Evolutionary conservation across 2,113 vertebrate species (phyloP), one percentile per base, ranked within the genome.

Genomic region (Chaenogobius annularis): DNA sequence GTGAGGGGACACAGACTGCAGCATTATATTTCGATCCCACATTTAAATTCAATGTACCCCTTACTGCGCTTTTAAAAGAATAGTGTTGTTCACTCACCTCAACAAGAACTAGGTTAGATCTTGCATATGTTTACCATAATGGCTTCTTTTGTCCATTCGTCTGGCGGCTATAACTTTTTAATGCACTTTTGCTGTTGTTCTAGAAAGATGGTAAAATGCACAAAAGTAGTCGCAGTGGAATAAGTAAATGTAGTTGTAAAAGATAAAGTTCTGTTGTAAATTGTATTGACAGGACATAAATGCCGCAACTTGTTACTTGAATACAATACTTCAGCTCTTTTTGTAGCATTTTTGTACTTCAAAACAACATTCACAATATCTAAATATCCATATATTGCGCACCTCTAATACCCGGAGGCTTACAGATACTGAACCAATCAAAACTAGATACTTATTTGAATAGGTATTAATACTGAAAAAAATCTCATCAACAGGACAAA

Each of bases 121-220:
- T 85, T 89, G 90, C 85, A 91, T 92, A 88, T 86, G 83, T 89
- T 91, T 87, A 84, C 76, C 77, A 89, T 87, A 84, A 87, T 90
- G 72, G 69, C 11, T 1, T 14, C 37, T 71, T 75, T 82, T 74
- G 72, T 65, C 69, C 50, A 74, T 85, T 86, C 63, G 56, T 86
- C 77, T 79, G 20, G 59, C 17, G 67, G 66, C 70, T 64, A 81
- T 66, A 44, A 83, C 85, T 76, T 84, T 88, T 86, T 74, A 83
- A 74, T 64, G 56, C 74, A 82, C 26, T 82, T 76, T 54, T 56
- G 6, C 35, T 3, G 37, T 40, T 40, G 37, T 26, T 8, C 19
- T 54, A 10, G 20, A 54, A 54, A 54, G 50, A 20, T 10, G 7
- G 50, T n/a, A 54, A 54, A 54, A 50, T 19, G 15, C 17, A 17